A percentile compares a stretch with the other conserved stretches of the same genome.
phyloP scores from a whole-genome alignment of 1,140 invertebrate species.

The Lucilia cuprina region DNA sequence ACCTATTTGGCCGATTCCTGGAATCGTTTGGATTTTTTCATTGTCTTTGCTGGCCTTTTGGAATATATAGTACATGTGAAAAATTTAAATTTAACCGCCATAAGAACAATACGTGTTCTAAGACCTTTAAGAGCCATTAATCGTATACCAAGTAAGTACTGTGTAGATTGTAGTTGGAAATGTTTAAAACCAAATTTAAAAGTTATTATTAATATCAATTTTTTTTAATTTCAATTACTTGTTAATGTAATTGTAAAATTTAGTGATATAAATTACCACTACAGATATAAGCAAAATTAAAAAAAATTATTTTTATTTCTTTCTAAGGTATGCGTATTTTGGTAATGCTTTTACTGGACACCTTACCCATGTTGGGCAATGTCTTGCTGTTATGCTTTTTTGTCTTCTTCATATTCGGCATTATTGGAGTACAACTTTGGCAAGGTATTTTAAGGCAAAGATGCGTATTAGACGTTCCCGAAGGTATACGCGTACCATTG shows the following conservation, averaged over 20 bases:
- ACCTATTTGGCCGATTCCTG: constrained; percentile 97
- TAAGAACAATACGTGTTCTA: constrained; percentile 95
- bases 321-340: constrained; percentile 93
- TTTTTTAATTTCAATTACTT: no score
- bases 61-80: constrained; percentile 96
- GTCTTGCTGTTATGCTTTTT: constrained; percentile 99
- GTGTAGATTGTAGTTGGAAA: no score
- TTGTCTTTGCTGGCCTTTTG: constrained; percentile 91
- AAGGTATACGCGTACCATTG: background rate
- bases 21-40: constrained; percentile 99
- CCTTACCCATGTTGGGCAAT: constrained; percentile 98
- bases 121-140: constrained; percentile 97
- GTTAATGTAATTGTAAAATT: no score
- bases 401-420: constrained; percentile 99
- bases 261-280: no score
- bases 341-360: constrained; percentile 98
- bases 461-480: constrained; percentile 77
- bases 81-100: constrained; percentile 97
- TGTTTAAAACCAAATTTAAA: no score
- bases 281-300: no score
- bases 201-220: no score
- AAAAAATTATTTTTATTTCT: no score
- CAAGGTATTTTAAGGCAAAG: constrained; percentile 94
- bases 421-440: constrained; percentile 99
- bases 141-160: constrained; percentile 99